These are phyloP conservation scores for Chloroceryle amazona DNA, from an alignment of 2,797 vertebrate species.

Conservation along the genomic window DNA sequence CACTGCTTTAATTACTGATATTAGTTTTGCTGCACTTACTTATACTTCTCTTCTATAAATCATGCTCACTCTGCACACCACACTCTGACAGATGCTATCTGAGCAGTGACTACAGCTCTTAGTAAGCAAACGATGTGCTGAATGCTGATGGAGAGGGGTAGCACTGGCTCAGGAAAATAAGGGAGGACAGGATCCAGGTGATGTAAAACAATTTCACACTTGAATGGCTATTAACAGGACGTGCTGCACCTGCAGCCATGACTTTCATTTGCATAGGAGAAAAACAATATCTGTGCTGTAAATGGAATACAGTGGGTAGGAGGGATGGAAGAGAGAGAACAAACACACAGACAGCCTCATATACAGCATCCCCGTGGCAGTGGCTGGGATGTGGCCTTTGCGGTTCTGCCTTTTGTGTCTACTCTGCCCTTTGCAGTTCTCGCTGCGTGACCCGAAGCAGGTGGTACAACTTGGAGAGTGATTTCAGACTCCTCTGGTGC, in stretches of 20 bases:
- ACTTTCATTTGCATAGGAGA: not conserved
- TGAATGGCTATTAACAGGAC: not conserved
- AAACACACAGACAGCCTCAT: not conserved
- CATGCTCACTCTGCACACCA: not conserved
- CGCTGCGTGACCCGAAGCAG: slow-evolving; percentile 84
- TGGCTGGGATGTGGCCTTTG: not conserved
- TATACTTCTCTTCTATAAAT: not conserved
- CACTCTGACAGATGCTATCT: not conserved
- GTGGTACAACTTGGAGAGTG: slow-evolving; percentile 84
- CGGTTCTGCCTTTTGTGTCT: not conserved
- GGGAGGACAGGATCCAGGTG: not conserved
- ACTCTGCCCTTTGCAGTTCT: slow-evolving; percentile 68
- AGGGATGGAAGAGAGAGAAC: not conserved
- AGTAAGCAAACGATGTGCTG: not conserved
- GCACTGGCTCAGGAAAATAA: not conserved
- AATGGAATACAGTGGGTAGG: not conserved
- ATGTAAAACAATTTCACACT: slow-evolving; percentile 27
- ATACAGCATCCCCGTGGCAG: accelerated
- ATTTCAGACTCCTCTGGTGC: slow-evolving; percentile 46
- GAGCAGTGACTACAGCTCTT: not conserved
- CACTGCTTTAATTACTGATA: not conserved
- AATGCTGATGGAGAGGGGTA: not conserved
- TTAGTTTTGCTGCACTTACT: not conserved
- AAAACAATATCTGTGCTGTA: not conserved
- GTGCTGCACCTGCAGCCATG: not conserved